Evolutionary conservation across 2,113 vertebrate species (phyloP).

Genomic region (Chunga burmeisteri): DNA sequence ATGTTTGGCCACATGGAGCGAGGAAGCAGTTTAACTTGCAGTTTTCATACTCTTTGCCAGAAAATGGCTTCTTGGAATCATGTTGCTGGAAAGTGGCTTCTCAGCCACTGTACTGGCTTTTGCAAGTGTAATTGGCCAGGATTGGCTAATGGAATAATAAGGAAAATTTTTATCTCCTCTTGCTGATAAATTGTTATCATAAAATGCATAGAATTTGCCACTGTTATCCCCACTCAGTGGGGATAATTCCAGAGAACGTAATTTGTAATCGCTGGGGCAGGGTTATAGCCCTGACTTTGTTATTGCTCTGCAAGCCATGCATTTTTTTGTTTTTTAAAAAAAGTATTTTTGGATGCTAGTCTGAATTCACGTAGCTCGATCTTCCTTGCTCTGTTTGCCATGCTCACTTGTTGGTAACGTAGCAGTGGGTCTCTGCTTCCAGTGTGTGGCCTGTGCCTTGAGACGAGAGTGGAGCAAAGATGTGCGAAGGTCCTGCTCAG

Average conservation of each 20-base stretch:
- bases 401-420: neutral
- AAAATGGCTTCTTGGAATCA: neutral
- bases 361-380: neutral
- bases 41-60: neutral
- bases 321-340: neutral
- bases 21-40: neutral
- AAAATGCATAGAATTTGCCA: neutral
- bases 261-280: neutral
- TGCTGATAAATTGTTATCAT: neutral
- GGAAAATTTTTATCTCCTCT: neutral
- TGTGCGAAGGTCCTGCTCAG: neutral
- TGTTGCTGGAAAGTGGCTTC: neutral
- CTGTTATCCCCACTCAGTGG: neutral
- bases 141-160: neutral
- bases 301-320: too few species aligned
- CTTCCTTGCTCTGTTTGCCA: neutral
- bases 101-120: neutral
- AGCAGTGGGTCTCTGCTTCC: neutral
- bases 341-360: neutral
- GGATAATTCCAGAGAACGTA: neutral
- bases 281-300: neutral
- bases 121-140: neutral
- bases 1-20: fast-evolving
- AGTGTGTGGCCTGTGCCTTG: fast-evolving
- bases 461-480: neutral